These are phyloP conservation scores for Tringa solitaria DNA, from an alignment of 2,113 vertebrate species.

Conservation along the genomic window DNA sequence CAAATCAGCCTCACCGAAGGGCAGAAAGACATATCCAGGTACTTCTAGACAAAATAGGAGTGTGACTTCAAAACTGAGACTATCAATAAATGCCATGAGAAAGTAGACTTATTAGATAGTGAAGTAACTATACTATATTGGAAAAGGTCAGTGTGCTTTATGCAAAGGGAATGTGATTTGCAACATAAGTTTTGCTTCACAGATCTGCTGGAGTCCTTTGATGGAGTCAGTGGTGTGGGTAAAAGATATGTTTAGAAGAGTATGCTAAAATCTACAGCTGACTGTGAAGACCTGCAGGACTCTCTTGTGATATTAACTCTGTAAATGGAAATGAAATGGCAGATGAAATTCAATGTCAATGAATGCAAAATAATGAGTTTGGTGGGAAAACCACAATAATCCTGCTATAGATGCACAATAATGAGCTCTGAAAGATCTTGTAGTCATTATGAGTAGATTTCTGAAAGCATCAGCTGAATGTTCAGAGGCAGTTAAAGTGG, in stretches of 20 bases:
- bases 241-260: neutral
- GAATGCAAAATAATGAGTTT: neutral
- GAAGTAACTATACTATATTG: neutral
- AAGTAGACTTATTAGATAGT: neutral
- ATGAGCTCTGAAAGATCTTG: neutral
- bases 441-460: constrained; percentile 10
- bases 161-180: neutral
- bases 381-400: neutral
- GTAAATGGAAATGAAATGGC: constrained; percentile 5
- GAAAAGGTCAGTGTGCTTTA: neutral
- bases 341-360: constrained; percentile 19
- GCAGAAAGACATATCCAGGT: neutral
- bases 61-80: neutral
- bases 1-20: neutral
- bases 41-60: neutral
- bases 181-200: neutral
- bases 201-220: neutral
- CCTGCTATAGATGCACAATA: neutral
- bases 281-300: neutral
- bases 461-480: constrained; percentile 25
- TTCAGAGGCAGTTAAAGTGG: constrained; percentile 7
- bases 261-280: neutral
- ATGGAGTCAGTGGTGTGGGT: neutral
- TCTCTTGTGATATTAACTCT: neutral
- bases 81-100: neutral